Percentiles rank a stretch among this genome's conserved stretches.
phyloP scores from a whole-genome alignment of 2,888 invertebrate species.

The Acanthococcus lagerstroemiae region DNA sequence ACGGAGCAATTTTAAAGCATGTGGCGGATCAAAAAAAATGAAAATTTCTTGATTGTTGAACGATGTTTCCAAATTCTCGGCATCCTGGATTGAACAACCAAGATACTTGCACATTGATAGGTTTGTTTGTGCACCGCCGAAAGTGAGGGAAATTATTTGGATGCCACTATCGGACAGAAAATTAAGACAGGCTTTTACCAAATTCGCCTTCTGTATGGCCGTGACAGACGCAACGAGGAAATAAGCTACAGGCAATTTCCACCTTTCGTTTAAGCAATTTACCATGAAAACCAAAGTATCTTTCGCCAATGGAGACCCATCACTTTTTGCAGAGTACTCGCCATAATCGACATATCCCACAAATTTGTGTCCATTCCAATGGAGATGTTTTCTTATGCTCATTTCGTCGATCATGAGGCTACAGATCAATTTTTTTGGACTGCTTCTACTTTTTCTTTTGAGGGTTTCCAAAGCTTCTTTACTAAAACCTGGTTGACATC shows the following conservation, averaged over 20 bases:
- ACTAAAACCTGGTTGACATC: conserved; percentile 3
- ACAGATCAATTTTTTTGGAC: neutral
- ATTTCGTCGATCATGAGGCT: conserved; percentile 12
- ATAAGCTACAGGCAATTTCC: conserved; percentile 33
- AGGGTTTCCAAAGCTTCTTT: neutral
- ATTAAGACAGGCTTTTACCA: conserved; percentile 12
- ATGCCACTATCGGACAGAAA: conserved; percentile 21
- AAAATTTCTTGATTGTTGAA: neutral
- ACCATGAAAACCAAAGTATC: conserved; percentile 22
- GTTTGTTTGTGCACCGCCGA: conserved; percentile 24
- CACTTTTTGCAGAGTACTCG: neutral
- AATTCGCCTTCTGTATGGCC: neutral
- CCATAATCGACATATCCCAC: conserved; percentile 25
- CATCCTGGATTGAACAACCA: neutral
- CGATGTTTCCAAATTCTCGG: neutral
- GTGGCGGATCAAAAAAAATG: neutral
- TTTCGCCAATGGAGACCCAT: too few relatives aligned
- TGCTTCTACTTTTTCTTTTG: too few relatives aligned
- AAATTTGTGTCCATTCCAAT: conserved; percentile 13
- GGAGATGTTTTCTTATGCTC: conserved; percentile 11
- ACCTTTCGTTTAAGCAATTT: conserved; percentile 23
- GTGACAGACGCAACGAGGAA: conserved; percentile 14
- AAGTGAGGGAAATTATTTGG: conserved; percentile 23
- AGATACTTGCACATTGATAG: neutral
- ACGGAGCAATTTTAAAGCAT: neutral